A percentile compares a stretch with the other conserved stretches of the same genome.
Conservation (phyloP, 2,113 vertebrate genomes). For the Pelusios castaneus region DNA sequence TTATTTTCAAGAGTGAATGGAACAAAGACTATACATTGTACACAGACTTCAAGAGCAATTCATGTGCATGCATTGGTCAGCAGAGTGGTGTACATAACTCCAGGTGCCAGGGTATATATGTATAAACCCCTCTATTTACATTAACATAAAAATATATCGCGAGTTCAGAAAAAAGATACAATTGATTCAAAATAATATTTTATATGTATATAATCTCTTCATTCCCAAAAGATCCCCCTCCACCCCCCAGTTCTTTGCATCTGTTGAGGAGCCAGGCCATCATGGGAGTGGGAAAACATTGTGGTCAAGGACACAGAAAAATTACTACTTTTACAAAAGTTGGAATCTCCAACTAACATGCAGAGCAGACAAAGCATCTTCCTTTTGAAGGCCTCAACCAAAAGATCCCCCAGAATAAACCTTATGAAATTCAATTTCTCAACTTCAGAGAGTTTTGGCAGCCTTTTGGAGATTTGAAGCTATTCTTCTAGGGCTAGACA, state of each 20-base stretch:
- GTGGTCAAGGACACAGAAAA: conserved; percentile 31
- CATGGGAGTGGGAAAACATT: not conserved
- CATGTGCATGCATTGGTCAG: not conserved
- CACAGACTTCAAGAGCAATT: not conserved
- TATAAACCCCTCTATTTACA: not conserved
- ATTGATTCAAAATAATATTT: not conserved
- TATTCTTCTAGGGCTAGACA: not conserved
- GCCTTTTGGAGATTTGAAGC: not conserved
- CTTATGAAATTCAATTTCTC: not conserved
- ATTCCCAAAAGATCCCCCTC: not conserved
- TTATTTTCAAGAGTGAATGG: not conserved
- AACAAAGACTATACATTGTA: not conserved
- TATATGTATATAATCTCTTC: not conserved
- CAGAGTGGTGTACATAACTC: not conserved
- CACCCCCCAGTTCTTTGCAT: not conserved
- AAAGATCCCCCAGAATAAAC: conserved; percentile 61
- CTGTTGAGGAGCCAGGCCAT: not conserved
- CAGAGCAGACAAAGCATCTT: not conserved
- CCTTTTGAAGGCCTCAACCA: conserved; percentile 38
- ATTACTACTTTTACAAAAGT: conserved; percentile 13
- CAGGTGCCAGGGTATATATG: not conserved
- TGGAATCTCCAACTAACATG: conserved; percentile 13
- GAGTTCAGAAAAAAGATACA: not conserved
- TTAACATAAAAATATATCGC: not conserved
- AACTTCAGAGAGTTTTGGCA: conserved; percentile 39